Conservation (phyloP, 2,797 vertebrate species). For the Apogon talboti region DNA sequence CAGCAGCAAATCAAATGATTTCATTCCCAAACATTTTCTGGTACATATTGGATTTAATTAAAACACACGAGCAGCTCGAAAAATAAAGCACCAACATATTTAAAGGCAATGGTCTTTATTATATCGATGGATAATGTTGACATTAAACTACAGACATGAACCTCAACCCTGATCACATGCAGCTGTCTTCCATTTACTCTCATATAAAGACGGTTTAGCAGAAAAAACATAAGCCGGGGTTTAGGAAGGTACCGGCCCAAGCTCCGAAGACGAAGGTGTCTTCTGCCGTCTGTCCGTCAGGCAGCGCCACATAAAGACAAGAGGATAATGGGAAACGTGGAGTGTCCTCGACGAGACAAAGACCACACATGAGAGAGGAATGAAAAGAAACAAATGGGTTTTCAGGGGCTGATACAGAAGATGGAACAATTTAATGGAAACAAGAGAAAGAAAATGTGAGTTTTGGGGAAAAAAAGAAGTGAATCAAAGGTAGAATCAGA, state of each 20-base stretch:
- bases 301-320: conserved; percentile 23
- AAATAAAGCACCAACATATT: background rate
- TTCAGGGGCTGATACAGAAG: background rate
- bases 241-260: conserved; percentile 15
- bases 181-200: conserved; percentile 1
- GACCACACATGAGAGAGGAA: conserved; percentile 16
- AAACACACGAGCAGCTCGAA: background rate
- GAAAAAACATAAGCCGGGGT: conserved; percentile 24
- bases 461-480: background rate
- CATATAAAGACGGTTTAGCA: conserved; percentile 20
- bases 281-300: background rate
- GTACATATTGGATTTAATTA: conserved; percentile 19
- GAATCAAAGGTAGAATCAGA: conserved; percentile 32
- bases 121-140: conserved; percentile 2
- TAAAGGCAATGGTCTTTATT: conserved; percentile 11
- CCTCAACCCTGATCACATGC: conserved; percentile 44
- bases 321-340: conserved; percentile 7
- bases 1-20: conserved; percentile 15
- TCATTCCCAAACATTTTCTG: conserved; percentile 20
- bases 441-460: background rate
- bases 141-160: conserved; percentile 16
- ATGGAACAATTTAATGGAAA: conserved; percentile 30
- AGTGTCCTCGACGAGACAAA: conserved; percentile 17
- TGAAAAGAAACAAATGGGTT: background rate
- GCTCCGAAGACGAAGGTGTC: conserved; percentile 1